Conservation (phyloP, 2,797 vertebrate species). For the Ceryle rudis region DNA sequence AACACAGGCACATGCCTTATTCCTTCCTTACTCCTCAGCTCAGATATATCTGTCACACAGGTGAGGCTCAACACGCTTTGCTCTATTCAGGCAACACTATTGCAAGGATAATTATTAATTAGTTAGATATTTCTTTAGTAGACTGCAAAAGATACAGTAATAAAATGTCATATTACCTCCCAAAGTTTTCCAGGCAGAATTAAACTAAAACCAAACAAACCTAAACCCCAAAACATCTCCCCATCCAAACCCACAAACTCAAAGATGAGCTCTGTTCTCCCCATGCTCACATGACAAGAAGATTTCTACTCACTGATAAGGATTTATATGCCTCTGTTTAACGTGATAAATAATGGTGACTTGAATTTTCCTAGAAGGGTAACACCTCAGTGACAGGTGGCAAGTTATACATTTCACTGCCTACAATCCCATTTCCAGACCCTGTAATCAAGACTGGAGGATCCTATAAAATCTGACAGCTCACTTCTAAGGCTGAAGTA, state of each 20-base stretch:
- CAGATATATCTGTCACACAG: not conserved
- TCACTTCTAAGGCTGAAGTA: not conserved
- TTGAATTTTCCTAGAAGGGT: not conserved
- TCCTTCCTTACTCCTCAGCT: not conserved
- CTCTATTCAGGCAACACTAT: not conserved
- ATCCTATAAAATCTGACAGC: not conserved
- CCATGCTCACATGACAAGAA: fast-evolving
- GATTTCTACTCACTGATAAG: not conserved
- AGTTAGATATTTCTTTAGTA: not conserved
- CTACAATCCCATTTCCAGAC: not conserved
- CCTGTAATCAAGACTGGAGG: not conserved
- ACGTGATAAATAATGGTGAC: not conserved
- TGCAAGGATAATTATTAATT: not conserved
- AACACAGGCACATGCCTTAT: not conserved
- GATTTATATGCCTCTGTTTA: not conserved
- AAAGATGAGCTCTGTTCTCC: not conserved
- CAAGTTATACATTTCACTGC: not conserved
- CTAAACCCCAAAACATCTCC: not conserved
- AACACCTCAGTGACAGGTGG: not conserved
- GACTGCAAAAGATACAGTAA: not conserved
- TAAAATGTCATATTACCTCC: not conserved
- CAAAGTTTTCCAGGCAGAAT: not conserved
- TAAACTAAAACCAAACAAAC: not conserved
- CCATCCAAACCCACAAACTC: not conserved
- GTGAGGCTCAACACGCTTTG: not conserved